These are phyloP conservation scores for Pardalotus punctatus DNA, from an alignment of 2,113 vertebrate genomes.

Conservation along the genomic window DNA sequence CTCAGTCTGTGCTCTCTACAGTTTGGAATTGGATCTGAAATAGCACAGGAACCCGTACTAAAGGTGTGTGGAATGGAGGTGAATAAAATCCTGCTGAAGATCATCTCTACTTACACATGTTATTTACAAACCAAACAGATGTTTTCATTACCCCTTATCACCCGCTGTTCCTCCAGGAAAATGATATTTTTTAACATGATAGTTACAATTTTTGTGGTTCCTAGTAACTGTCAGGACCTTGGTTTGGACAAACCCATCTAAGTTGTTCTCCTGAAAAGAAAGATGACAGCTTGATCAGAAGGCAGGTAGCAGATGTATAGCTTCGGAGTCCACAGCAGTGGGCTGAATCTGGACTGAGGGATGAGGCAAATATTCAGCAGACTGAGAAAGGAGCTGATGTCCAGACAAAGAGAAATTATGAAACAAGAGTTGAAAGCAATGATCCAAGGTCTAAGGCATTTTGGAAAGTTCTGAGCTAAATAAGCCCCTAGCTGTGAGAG, in stretches of 20 bases:
- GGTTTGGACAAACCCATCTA: not conserved
- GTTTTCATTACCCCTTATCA: not conserved
- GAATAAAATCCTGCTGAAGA: not conserved
- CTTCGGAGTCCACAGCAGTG: not conserved
- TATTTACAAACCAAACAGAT: not conserved
- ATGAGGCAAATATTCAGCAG: not conserved
- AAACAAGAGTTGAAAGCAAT: not conserved
- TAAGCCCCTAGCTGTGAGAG: not conserved
- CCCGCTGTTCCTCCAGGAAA: not conserved
- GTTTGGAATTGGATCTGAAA: not conserved
- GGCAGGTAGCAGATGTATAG: not conserved
- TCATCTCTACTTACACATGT: not conserved
- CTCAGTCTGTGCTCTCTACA: not conserved
- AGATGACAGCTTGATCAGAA: not conserved
- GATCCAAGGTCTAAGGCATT: not conserved
- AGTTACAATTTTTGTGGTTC: not conserved
- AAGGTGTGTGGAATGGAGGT: accelerated
- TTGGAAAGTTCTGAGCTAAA: not conserved
- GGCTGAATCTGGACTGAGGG: not conserved
- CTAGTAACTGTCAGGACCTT: not conserved
- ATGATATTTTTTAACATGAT: not conserved
- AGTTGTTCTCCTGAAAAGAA: not conserved
- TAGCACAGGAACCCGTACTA: accelerated
- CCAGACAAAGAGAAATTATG: not conserved
- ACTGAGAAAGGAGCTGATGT: not conserved